phyloP scores from a whole-genome alignment of 1,140 invertebrate genomes.

The roundworm (Caenorhabditis elegans) region WBcel235 BX284603.4:7108001-7108500 shows the following conservation, averaged over 20 bases:
- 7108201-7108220: not conserved
- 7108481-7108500: not conserved
- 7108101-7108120: not conserved
- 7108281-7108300: not conserved
- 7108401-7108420: not conserved
- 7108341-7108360: not conserved
- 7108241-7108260: conserved; percentile 14
- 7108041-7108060: not conserved
- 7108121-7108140: not conserved
- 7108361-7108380: not conserved
- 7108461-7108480: not conserved
- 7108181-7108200: not conserved
- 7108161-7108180: conserved; percentile 2
- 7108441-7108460: not conserved
- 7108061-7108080: conserved; percentile 18
- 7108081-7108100: conserved; percentile 25
- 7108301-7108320: not conserved
- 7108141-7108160: not conserved
- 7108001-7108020: too few species aligned
- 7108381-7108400: not conserved
- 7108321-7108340: not conserved
- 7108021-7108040: too few species aligned
- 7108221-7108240: not conserved
- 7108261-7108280: not conserved
- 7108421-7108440: not conserved